Evolutionary conservation across 2,113 vertebrate species (phyloP), one percentile per base, ranked within the genome.

Genomic region (Sarotherodon lohbergeri): DNA sequence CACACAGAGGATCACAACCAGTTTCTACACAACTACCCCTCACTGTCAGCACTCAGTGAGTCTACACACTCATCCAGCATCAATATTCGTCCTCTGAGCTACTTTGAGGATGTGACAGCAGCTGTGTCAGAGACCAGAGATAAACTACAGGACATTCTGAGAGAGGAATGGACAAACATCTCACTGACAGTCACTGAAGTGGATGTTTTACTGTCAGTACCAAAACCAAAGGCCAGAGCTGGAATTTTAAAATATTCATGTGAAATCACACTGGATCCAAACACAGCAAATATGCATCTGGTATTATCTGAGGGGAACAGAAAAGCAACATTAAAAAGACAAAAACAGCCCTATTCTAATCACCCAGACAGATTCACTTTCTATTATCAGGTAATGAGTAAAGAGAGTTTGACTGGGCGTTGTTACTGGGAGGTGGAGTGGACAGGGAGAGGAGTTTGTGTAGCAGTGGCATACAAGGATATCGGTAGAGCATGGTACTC

Each of bases 381-480:
- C 0, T 0, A 6, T 2, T 4, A 1, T 16, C 85, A 90, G 46
- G 17, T 80, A 13, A 17, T 90, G 76, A 83, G 84, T 4, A 59
- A 6, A 81, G 82, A 88, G 63, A 89, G 22, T 57, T 1, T 27
- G 22, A 84, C 27, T 66, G 43, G 48, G 2, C 55, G 24, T 5
- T 57, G 24, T 57, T 57, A 57, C 61, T 91, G 89, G 86, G 89
- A 91, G 80, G 80, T 88, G 55, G 81, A 91, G 56, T 59, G 56
- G 56, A 29, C 3, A 16, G 56, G 56, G 7, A 12, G 56, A 59
- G 56, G 56, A 59, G 13, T 59, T 59, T 32, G 13, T 29, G 13
- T 59, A 9, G 13, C 56, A 16, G 56, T 59, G 1, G 13, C 56
- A 29, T 59, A 59, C 56, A 59, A 59, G 56, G 11, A 29, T 59